Base-by-base conservation (phyloP, 2,888 invertebrate genomes). In the Mechanitis messenoides region DNA sequence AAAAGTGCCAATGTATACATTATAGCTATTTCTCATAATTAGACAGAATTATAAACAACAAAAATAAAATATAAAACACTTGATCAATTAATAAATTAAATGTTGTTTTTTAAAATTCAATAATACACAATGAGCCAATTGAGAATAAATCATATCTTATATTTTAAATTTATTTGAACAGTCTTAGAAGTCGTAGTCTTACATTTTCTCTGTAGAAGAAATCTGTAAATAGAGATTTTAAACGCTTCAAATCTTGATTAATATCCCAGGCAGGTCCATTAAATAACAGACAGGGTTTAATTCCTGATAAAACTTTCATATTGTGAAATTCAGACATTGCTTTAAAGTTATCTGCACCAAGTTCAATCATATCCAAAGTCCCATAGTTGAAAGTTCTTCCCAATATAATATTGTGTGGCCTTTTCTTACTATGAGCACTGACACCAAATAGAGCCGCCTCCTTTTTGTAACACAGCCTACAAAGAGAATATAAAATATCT, bases 361-460 rank as follows among this genome's bases (percentile, higher is more conserved):
- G 92, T 85, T 99, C 99, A 62, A 97, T 92, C 98, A 99, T 98
- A 79, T 99, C 99, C 61, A 99, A 86, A 42, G 99, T 88, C 62
- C 95, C 94, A 74, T 95, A 93, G 83, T 99, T 96, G 83, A 94
- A 98, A 77, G 95, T 94, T 70, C 99, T 92, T 0, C 98, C 98
- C 59, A 98, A 79, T 42, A 98, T 90, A 54, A 99, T 83, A 85
- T 98, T 98, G 78, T 98, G 93, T 0, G 98, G 98, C 12, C 98
- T 91, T 80, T 99, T 99, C 84, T 99, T 99, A 58, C 95, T 96
- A 77, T 98, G 96, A 1, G 96, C 95, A 3, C 95, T 97, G 78
- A 98, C 95, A 68, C 96, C 92, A 84, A 99, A 99, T 38, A 99
- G 82, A 0, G 98, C 93, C 12, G 96, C 93, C 83, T 99, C 97